Conservation (phyloP, 2,888 invertebrate genomes). For the Cantharis rufa region DNA sequence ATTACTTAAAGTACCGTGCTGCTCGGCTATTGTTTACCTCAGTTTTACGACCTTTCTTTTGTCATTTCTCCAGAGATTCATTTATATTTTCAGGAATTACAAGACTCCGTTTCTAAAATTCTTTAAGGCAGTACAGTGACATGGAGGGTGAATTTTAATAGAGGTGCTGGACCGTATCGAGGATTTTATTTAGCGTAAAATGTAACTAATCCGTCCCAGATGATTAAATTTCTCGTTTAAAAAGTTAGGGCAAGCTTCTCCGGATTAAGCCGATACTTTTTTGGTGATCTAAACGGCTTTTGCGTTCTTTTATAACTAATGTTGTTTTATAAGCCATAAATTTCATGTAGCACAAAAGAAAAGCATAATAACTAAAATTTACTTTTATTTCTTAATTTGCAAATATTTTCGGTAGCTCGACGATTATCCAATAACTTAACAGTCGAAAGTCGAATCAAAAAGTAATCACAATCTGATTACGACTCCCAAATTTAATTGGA, state of each 20-base stretch:
- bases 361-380: not conserved
- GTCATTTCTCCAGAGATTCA: constrained; percentile 26
- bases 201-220: constrained; percentile 45
- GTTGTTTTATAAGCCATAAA: not conserved
- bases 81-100: constrained; percentile 26
- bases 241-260: constrained; percentile 34
- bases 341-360: not conserved
- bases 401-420: not conserved
- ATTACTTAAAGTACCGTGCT: constrained; percentile 23
- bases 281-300: constrained; percentile 24
- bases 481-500: not conserved
- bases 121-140: constrained; percentile 26
- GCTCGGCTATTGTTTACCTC: constrained; percentile 21
- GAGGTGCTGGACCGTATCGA: constrained; percentile 42
- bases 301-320: not conserved
- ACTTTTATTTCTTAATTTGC: not conserved
- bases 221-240: constrained; percentile 45
- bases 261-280: constrained; percentile 36
- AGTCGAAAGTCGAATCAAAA: not conserved
- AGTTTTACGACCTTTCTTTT: constrained; percentile 17
- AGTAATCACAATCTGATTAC: not conserved
- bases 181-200: constrained; percentile 44
- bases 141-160: constrained; percentile 37
- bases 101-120: constrained; percentile 27
- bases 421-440: not conserved